A percentile compares a stretch with the other conserved stretches of the same genome.
phyloP scores from a whole-genome alignment of 2,113 vertebrate species.

The Neolamprologus falcicula region DNA sequence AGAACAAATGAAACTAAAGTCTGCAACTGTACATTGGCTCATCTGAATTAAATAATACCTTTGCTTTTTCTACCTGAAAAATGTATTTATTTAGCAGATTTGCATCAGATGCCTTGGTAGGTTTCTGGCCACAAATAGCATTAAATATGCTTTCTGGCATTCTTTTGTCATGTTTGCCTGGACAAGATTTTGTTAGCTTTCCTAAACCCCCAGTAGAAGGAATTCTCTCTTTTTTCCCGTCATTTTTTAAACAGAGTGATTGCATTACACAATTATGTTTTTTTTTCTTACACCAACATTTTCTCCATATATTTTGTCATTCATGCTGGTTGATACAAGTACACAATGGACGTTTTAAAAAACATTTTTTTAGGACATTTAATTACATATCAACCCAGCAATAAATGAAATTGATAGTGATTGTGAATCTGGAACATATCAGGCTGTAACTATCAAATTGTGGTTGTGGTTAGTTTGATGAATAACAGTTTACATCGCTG shows the following conservation, averaged over 20 bases:
- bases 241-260: background rate
- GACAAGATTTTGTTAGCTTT: slow-evolving; percentile 23
- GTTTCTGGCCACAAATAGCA: slow-evolving; percentile 24
- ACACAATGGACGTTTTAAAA: background rate
- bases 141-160: slow-evolving; percentile 41
- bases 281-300: background rate
- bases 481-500: background rate
- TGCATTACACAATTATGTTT: background rate
- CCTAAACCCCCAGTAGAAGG: background rate
- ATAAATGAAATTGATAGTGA: background rate
- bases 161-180: slow-evolving; percentile 43
- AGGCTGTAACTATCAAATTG: background rate
- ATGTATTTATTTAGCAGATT: slow-evolving; percentile 41
- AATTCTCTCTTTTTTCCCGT: background rate
- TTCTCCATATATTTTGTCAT: background rate
- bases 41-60: slow-evolving; percentile 53
- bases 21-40: slow-evolving; percentile 21
- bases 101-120: slow-evolving; percentile 23
- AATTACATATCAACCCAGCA: background rate
- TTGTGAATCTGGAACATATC: background rate
- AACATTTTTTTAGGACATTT: background rate
- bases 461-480: background rate
- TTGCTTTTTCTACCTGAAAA: slow-evolving; percentile 28
- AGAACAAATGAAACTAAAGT: slow-evolving; percentile 43
- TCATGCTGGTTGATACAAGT: fast-evolving